Conservation (phyloP, 2,113 vertebrate genomes). For the Struthidea cinerea region DNA sequence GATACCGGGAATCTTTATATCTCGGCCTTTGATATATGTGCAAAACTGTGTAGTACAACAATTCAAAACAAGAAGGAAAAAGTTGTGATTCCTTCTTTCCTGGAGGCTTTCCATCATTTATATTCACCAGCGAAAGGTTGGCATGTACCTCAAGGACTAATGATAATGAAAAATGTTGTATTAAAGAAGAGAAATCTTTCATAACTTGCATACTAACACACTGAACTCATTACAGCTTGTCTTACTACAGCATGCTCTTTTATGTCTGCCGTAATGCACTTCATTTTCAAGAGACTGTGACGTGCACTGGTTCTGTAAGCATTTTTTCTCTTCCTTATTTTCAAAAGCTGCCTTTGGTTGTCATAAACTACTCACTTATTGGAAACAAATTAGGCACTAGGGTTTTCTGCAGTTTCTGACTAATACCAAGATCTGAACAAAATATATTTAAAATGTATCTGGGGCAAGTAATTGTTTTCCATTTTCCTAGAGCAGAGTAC, state of each 20-base stretch:
- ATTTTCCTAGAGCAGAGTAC: background rate
- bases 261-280: background rate
- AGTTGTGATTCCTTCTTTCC: background rate
- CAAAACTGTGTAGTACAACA: background rate
- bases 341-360: constrained; percentile 30
- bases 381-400: constrained; percentile 20
- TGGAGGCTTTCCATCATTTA: constrained; percentile 38
- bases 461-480: constrained; percentile 11
- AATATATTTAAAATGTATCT: constrained; percentile 9
- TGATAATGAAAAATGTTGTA: constrained; percentile 60
- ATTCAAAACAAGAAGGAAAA: background rate
- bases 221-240: constrained; percentile 53
- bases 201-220: constrained; percentile 59
- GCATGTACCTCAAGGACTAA: constrained; percentile 55
- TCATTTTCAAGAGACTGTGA: constrained; percentile 49
- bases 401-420: constrained; percentile 28
- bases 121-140: constrained; percentile 1
- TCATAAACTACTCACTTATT: constrained; percentile 7
- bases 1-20: background rate
- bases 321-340: constrained; percentile 4
- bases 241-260: constrained; percentile 39
- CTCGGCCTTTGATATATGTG: background rate
- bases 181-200: constrained; percentile 50
- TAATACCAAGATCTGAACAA: background rate
- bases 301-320: constrained; percentile 22